phyloP scores from a whole-genome alignment of 2,888 invertebrate species.

The Aphidius colemani region DNA sequence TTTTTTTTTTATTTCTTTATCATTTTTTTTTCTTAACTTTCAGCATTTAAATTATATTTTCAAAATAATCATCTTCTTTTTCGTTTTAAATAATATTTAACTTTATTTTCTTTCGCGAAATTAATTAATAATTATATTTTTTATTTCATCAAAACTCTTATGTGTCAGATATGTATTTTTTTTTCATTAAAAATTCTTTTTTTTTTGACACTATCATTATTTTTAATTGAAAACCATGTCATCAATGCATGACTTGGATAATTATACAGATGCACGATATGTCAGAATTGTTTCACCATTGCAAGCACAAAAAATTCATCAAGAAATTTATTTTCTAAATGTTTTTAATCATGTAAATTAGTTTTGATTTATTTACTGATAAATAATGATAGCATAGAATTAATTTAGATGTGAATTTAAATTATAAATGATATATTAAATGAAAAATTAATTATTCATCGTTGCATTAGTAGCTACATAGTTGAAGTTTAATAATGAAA shows the following conservation, averaged over 20 bases:
- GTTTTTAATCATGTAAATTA: too few species aligned
- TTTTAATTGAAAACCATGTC: slow-evolving; percentile 19
- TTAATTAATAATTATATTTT: slow-evolving; percentile 23
- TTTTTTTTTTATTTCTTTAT: slow-evolving; percentile 18
- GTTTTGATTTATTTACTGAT: too few species aligned
- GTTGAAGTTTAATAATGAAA: slow-evolving; percentile 34
- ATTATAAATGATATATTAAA: too few species aligned
- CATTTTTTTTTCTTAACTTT: slow-evolving; percentile 17
- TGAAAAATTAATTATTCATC: slow-evolving; percentile 12
- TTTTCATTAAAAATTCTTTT: slow-evolving; percentile 29
- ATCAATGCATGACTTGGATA: slow-evolving; percentile 37
- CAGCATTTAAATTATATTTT: slow-evolving; percentile 9
- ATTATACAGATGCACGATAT: slow-evolving; percentile 32
- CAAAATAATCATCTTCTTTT: neutral
- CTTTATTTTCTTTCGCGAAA: slow-evolving; percentile 25
- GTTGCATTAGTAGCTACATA: slow-evolving; percentile 39
- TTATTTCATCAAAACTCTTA: slow-evolving; percentile 56
- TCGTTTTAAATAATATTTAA: slow-evolving; percentile 13
- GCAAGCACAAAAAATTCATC: slow-evolving; percentile 28
- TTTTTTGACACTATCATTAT: slow-evolving; percentile 19
- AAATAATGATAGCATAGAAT: too few species aligned
- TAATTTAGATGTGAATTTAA: too few species aligned
- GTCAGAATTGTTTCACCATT: slow-evolving; percentile 33
- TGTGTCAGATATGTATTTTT: slow-evolving; percentile 53
- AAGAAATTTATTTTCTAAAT: too few species aligned